Evolutionary conservation across 2,888 invertebrate genomes (phyloP), one percentile per base, ranked within the genome.

Genomic region (Bombylius major): DNA sequence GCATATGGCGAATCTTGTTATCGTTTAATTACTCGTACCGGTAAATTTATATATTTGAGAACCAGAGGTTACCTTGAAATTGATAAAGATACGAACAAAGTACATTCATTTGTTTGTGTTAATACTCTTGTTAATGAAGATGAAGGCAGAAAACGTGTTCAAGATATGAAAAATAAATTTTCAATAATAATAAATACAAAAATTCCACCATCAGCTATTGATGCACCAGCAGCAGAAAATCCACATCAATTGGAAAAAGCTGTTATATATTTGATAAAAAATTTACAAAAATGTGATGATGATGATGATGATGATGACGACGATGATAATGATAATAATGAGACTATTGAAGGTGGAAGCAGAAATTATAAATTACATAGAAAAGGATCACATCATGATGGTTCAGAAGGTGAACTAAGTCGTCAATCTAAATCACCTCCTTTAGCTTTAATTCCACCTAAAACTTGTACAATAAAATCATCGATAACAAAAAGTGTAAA

Each of bases 1-100:
- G 87, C 87, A 62, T 86, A 82, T 71, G 93, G 92, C 11, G 82
- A 84, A 64, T 90, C 91, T n/a, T 90, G 89, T 64, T 93, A 93
- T 68, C 80, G 93, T 50, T 76, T 94, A 32, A 80, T 86, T 66
- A 83, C 88, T 12, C 83, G 88, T 61, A 87, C 86, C 55, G 90
- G 90, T n/a, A 81, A 85, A 65, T 89, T 87, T 65, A 88, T 93
- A 63, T 92, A 88, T 67, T 79, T 93, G 70, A 81, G 86, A 66
- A 89, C 91, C 1, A 80, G 86, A 62, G 93, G 93, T 11, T 91
- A 83, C 66, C 78, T 93, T 54, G 92, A 92, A 75, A 84, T 87
- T 61, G 88, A 90, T 67, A 83, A 81, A 66, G 77, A 77, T 51
- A 83, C 85, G 7, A 87, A 89, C 63, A 82, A 82, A 56, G 87